These are phyloP conservation scores for Ligdia adustata DNA, from an alignment of 2,888 invertebrate genomes.

Conservation along the genomic window DNA sequence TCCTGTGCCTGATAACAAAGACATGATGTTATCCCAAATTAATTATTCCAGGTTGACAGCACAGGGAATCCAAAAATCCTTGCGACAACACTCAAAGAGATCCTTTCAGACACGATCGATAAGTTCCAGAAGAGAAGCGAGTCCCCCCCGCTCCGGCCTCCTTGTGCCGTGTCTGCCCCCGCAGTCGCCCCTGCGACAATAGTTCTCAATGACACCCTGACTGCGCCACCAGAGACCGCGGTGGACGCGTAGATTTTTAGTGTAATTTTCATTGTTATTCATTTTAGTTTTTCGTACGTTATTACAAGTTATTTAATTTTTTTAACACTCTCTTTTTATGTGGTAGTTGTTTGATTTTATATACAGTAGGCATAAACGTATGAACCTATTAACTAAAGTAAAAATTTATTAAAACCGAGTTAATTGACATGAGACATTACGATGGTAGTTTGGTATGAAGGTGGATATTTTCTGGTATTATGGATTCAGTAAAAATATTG, in stretches of 20 bases:
- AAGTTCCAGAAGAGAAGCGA: slow-evolving; percentile 52
- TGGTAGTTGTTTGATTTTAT: no score
- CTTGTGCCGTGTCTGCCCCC: slow-evolving; percentile 46
- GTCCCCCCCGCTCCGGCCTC: no score
- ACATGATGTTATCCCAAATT: no score
- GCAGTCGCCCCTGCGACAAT: slow-evolving; percentile 34
- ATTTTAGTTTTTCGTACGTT: slow-evolving; percentile 49
- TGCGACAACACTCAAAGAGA: slow-evolving; percentile 69
- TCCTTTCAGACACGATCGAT: slow-evolving; percentile 70
- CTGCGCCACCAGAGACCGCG: not conserved
- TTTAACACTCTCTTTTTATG: slow-evolving; percentile 3
- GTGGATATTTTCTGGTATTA: no score
- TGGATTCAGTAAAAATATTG: no score
- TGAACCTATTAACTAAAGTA: no score
- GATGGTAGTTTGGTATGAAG: no score
- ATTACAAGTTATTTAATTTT: slow-evolving; percentile 40
- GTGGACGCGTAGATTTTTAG: slow-evolving; percentile 40
- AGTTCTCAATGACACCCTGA: slow-evolving; percentile 6
- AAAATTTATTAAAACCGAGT: no score
- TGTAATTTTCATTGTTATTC: slow-evolving; percentile 38
- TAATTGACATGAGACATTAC: no score
- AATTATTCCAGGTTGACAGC: slow-evolving; percentile 64
- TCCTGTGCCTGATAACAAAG: no score
- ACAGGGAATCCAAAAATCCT: slow-evolving; percentile 68
- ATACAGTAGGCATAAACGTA: no score